These are phyloP conservation scores for Takifugu rubripes DNA, from an alignment of 2,797 vertebrate species.

Conservation along the genomic window DNA sequence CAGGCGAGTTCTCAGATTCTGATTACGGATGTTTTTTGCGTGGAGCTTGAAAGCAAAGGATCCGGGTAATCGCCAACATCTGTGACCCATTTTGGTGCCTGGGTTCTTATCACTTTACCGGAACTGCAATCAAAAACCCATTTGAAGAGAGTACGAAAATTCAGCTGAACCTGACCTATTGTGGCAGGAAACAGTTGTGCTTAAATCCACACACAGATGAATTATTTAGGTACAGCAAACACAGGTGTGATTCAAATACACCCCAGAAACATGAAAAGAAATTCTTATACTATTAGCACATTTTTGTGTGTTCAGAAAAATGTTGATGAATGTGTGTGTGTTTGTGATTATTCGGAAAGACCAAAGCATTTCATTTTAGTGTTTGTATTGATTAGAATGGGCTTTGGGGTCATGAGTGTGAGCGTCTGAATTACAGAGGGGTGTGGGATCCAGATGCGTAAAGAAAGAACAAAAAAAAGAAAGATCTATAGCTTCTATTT, in stretches of 20 bases:
- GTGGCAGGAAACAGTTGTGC: no score
- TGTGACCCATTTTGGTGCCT: constrained; percentile 1
- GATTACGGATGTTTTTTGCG: not conserved
- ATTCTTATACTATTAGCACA: no score
- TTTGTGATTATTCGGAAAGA: constrained; percentile 4
- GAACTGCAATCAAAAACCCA: not conserved
- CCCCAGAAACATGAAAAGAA: no score
- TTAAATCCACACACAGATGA: no score
- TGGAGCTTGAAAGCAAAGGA: not conserved
- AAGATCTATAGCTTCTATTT: no score
- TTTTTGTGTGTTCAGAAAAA: no score
- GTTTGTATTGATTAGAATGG: not conserved
- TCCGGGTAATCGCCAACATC: constrained; percentile 1
- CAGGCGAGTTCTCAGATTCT: not conserved
- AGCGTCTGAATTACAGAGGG: constrained; percentile 8
- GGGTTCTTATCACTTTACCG: constrained; percentile 1
- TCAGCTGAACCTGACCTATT: not conserved
- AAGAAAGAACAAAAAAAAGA: no score
- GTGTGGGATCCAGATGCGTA: not conserved
- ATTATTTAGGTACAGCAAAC: no score
- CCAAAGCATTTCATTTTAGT: no score
- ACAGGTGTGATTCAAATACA: no score
- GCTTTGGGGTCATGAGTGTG: constrained; percentile 2
- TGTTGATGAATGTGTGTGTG: no score
- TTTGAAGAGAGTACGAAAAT: not conserved